Percentiles rank a stretch among this genome's conserved stretches.
Conservation (phyloP, 2,797 vertebrate species). For the Tokudaia muenninki region DNA sequence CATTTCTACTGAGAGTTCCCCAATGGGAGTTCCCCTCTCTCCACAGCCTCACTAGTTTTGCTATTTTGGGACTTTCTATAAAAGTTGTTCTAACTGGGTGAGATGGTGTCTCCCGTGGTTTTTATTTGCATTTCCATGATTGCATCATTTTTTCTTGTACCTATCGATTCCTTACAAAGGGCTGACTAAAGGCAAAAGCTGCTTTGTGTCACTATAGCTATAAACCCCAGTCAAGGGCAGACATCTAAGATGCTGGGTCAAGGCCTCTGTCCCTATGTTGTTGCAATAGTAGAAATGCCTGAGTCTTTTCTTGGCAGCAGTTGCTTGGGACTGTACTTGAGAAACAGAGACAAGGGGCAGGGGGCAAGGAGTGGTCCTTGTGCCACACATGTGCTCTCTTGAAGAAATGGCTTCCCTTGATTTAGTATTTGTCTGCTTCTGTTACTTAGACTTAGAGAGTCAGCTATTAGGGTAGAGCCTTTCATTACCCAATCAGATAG, state of each 20-base stretch:
- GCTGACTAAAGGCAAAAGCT: not conserved
- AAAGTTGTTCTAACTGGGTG: not conserved
- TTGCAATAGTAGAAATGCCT: not conserved
- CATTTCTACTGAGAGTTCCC: not conserved
- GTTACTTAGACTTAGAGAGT: not conserved
- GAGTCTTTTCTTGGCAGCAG: not conserved
- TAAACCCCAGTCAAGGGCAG: not conserved
- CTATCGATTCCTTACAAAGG: not conserved
- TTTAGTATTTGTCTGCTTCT: not conserved
- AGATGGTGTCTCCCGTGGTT: not conserved
- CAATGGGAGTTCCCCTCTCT: not conserved
- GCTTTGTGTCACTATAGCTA: not conserved
- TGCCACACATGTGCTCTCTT: not conserved
- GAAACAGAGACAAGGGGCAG: not conserved
- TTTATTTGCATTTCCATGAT: not conserved
- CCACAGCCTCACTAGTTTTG: not conserved
- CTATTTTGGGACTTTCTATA: not conserved
- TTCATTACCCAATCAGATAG: not conserved
- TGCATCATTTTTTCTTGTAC: not conserved
- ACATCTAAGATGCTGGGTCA: not conserved
- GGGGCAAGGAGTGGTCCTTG: accelerated
- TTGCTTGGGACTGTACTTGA: not conserved
- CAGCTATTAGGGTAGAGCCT: not conserved
- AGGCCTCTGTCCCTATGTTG: not conserved
- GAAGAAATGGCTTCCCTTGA: not conserved